Evolutionary conservation across 2,113 vertebrate genomes (phyloP).

Genomic region (Syngnathus scovelli): DNA sequence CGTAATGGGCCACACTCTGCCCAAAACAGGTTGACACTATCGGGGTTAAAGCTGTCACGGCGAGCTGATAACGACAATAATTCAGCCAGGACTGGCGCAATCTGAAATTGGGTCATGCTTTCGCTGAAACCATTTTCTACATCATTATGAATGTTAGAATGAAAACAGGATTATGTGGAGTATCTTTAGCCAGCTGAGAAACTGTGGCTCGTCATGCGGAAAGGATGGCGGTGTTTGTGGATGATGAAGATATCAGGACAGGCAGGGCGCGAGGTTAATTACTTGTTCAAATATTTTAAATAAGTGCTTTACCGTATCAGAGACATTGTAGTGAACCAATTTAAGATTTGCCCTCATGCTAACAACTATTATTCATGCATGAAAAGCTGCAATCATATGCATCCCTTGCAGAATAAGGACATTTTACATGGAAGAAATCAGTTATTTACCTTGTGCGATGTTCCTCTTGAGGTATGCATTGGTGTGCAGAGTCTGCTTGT

Average conservation of each 20-base stretch:
- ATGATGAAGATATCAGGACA: background rate
- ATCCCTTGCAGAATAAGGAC: no score
- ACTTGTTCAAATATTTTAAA: background rate
- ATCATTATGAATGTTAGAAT: conserved; percentile 4
- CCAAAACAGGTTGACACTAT: conserved; percentile 24
- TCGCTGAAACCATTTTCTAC: conserved; percentile 12
- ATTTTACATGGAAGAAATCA: no score
- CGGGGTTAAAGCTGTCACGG: conserved; percentile 29
- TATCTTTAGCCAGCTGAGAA: background rate
- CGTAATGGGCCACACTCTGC: conserved; percentile 29
- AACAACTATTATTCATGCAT: background rate
- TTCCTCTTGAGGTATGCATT: no score
- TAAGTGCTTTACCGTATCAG: background rate
- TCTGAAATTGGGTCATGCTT: conserved; percentile 10
- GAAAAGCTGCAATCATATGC: background rate
- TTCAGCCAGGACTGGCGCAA: conserved; percentile 23
- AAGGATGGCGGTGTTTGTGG: background rate
- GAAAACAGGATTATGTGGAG: background rate
- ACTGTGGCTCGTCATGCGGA: background rate
- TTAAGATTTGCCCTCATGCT: background rate
- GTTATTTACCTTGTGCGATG: no score
- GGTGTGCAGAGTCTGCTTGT: background rate
- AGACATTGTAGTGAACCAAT: background rate
- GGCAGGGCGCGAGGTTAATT: background rate
- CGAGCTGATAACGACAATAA: conserved; percentile 23